Conservation (phyloP, 2,113 vertebrate genomes). For the Syngnathus scovelli region DNA sequence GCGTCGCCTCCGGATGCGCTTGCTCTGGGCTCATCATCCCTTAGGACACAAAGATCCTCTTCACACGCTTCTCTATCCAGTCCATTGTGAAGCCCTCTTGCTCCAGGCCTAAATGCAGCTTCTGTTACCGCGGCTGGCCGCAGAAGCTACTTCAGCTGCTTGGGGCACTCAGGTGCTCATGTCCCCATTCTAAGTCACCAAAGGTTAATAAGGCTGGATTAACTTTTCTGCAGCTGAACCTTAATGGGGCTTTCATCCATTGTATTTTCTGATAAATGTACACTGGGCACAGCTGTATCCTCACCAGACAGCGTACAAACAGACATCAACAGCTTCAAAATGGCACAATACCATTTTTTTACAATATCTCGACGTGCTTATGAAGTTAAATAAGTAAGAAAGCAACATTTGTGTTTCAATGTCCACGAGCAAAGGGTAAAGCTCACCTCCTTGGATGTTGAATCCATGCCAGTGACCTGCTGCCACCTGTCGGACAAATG, state of each 20-base stretch:
- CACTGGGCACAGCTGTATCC: background rate
- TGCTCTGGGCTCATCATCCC: slow-evolving; percentile 43
- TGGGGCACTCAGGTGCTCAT: slow-evolving; percentile 55
- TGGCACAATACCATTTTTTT: background rate
- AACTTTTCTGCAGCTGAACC: slow-evolving; percentile 1
- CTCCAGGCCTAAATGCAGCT: slow-evolving; percentile 62
- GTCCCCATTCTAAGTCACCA: slow-evolving; percentile 15
- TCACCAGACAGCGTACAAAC: background rate
- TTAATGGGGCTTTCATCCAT: background rate
- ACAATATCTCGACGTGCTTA: background rate
- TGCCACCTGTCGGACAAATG: slow-evolving; percentile 49
- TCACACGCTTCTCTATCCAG: slow-evolving; percentile 67
- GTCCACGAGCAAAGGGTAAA: background rate
- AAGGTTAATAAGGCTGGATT: background rate
- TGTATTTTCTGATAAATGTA: background rate
- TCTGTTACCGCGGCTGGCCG: slow-evolving; percentile 52
- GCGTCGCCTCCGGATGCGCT: slow-evolving; percentile 64
- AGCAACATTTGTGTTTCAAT: background rate
- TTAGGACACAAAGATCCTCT: slow-evolving; percentile 66
- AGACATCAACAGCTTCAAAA: background rate
- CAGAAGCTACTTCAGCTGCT: slow-evolving; percentile 68
- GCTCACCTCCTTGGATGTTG: background rate
- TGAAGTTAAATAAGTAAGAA: background rate
- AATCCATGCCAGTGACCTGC: slow-evolving; percentile 21
- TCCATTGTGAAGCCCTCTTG: slow-evolving; percentile 57